A percentile compares a stretch with the other conserved stretches of the same genome.
Conservation (phyloP, 2,797 vertebrate species). For the Poeciliopsis turneri region DNA sequence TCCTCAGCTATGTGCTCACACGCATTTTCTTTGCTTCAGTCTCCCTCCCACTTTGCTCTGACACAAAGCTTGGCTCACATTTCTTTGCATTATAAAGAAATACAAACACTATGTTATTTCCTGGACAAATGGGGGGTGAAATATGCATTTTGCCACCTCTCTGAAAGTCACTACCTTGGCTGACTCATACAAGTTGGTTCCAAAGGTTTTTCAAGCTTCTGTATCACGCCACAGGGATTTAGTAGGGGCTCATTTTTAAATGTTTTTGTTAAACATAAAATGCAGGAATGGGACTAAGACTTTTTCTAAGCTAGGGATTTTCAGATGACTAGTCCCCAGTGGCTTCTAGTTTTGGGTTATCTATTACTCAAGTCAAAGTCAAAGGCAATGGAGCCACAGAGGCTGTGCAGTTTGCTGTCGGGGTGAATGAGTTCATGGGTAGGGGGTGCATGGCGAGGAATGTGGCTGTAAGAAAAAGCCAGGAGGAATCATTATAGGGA, state of each 20-base stretch:
- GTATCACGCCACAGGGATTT: not conserved
- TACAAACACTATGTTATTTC: constrained; percentile 42
- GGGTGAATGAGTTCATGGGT: constrained; percentile 78
- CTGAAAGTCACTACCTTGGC: constrained; percentile 7
- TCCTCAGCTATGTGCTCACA: constrained; percentile 75
- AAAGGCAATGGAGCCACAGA: constrained; percentile 60
- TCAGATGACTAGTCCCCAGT: constrained; percentile 38
- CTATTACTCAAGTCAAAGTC: constrained; percentile 67
- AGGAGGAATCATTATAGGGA: constrained; percentile 72
- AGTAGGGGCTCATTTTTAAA: not conserved
- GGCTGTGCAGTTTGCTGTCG: constrained; percentile 62
- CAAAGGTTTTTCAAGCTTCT: constrained; percentile 10
- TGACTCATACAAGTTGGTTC: constrained; percentile 1
- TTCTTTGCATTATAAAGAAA: constrained; percentile 52
- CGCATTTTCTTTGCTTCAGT: constrained; percentile 40
- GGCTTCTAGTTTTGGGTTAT: constrained; percentile 61
- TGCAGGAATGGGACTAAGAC: too few relatives aligned
- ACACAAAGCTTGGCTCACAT: constrained; percentile 70
- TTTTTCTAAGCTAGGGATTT: constrained; percentile 11
- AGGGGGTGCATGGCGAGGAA: constrained; percentile 65
- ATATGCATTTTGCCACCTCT: constrained; percentile 31
- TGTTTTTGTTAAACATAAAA: not conserved
- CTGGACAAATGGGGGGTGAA: constrained; percentile 23
- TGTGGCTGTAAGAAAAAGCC: constrained; percentile 72
- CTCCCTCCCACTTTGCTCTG: constrained; percentile 52